These are phyloP conservation scores for Salvator merianae DNA, from an alignment of 2,113 vertebrate genomes.

Conservation along the genomic window DNA sequence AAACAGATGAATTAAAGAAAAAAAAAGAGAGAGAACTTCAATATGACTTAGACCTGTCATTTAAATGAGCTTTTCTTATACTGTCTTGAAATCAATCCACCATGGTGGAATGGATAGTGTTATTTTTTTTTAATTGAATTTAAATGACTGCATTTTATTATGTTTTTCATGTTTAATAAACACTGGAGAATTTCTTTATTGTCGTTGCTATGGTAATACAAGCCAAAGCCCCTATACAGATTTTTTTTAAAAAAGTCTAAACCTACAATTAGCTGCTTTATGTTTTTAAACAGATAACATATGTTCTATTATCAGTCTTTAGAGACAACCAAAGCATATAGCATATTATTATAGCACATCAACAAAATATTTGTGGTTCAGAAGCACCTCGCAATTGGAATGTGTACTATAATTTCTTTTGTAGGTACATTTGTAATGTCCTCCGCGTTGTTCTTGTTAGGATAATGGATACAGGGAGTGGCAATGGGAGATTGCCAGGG, in stretches of 20 bases:
- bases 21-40: background rate
- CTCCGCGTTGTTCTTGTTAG: background rate
- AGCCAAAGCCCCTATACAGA: background rate
- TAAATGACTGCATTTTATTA: background rate
- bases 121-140: background rate
- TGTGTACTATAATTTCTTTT: background rate
- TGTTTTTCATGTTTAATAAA: slow-evolving; percentile 15
- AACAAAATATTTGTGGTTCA: slow-evolving; percentile 13
- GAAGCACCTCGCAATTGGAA: background rate
- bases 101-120: background rate
- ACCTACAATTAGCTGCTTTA: slow-evolving; percentile 16
- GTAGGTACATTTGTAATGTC: background rate
- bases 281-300: slow-evolving; percentile 24
- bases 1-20: background rate
- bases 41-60: background rate
- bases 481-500: background rate
- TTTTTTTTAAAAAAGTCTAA: background rate
- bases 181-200: background rate
- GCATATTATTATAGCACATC: background rate
- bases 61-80: background rate
- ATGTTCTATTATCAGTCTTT: slow-evolving; percentile 8
- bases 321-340: background rate
- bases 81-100: background rate
- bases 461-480: background rate
- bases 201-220: slow-evolving; percentile 21